Base-by-base conservation (phyloP, 2,888 invertebrate genomes). In the Scaptomyza cyrtandrae region DNA sequence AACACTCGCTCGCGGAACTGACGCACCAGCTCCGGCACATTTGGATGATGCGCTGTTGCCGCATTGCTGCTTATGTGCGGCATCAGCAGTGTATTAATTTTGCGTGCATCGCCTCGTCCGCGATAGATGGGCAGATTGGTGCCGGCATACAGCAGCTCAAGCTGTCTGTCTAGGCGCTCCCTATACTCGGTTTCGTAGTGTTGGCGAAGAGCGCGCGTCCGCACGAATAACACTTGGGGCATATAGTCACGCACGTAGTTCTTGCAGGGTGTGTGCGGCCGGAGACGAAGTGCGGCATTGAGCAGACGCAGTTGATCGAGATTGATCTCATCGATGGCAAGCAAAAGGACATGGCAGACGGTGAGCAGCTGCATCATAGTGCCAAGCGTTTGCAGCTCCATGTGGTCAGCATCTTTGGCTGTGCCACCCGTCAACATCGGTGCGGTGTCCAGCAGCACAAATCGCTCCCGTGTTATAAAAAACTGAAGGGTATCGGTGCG, bases 321-420 rank as follows among this genome's bases (percentile, higher is more conserved):
- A 92, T 97, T 97, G 3, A 96, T 94, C 95, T 97, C 98, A 90
- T 98, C 98, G 88, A 98, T 96, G 0, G 97, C 96, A 37, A 98
- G 94, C 61, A 99, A 93, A 7, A 99, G 93, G 1, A 98, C 95
- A 91, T 99, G 98, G 85, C 98, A 98, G 39, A 98, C 95, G 3
- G 97, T 96, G 93, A 98, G 94, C 55, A 98, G 91, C 90, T 97
- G 97, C 95, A 13, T 97, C 94, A 66, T 97, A 93, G 90, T 98
- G 96, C 64, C 37, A 19, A 83, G 43, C 0, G 66, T 61, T 6
- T 83, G 64, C 39, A 79, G 27, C 13, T 83, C 86, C 45, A 98
- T 92, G 39, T 96, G 96, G 78, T 95, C 94, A 52, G 96, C 91
- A 88, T 95, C 95, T 67, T 94, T 93, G 70, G 93, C 95, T 92